Evolutionary conservation across 2,888 invertebrate genomes (phyloP).

Genomic region (Bombylius discolor): DNA sequence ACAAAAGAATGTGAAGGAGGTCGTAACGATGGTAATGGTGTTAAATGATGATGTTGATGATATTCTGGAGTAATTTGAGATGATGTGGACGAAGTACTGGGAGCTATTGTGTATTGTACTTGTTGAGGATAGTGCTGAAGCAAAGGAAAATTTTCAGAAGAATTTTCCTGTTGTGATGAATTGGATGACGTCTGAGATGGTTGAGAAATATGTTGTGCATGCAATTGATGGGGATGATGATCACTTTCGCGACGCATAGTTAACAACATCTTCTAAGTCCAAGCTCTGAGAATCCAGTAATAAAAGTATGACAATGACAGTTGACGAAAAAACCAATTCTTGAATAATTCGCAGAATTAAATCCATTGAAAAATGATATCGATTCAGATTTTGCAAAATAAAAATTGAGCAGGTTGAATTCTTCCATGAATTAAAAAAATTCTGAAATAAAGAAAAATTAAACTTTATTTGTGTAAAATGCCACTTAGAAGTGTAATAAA

Average conservation of each 20-base stretch:
- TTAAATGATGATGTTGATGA: not conserved
- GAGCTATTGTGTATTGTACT: conserved; percentile 20
- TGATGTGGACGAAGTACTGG: conserved; percentile 21
- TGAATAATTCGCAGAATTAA: no score
- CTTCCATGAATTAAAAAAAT: no score
- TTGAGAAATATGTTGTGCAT: conserved; percentile 1
- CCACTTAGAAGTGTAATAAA: no score
- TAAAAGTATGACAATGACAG: not conserved
- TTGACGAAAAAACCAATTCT: no score
- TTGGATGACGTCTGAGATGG: conserved; percentile 3
- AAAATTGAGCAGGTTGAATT: no score
- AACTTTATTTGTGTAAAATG: no score
- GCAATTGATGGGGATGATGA: conserved; percentile 28
- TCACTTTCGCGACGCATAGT: conserved; percentile 67
- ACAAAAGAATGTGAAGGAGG: not conserved
- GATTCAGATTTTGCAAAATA: no score
- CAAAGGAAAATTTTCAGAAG: not conserved
- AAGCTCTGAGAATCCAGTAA: not conserved
- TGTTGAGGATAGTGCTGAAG: conserved; percentile 1
- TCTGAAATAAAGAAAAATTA: no score
- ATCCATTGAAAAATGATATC: no score
- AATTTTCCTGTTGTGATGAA: conserved; percentile 2
- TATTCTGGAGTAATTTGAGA: conserved; percentile 15
- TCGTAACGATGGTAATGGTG: conserved; percentile 2
- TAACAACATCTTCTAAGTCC: conserved; percentile 39